phyloP scores from a whole-genome alignment of 2,888 invertebrate genomes.

The Ceriagrion tenellum region DNA sequence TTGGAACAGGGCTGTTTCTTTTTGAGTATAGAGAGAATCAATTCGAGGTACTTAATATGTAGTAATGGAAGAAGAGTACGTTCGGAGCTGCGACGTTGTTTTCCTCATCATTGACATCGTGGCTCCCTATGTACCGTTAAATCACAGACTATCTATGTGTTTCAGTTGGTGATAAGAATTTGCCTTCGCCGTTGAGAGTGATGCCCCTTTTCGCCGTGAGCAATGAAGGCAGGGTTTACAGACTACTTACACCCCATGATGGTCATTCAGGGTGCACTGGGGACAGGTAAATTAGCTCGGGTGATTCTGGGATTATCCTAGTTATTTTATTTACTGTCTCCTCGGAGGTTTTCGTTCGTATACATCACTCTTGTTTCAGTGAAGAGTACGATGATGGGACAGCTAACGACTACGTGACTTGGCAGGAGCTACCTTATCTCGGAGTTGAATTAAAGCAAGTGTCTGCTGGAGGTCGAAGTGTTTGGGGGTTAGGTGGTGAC shows the following conservation, averaged over 20 bases:
- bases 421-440: slow-evolving; percentile 92
- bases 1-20: too few relatives aligned
- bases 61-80: too few relatives aligned
- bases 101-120: too few relatives aligned
- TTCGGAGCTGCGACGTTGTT: too few relatives aligned
- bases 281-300: not conserved
- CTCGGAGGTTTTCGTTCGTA: not conserved
- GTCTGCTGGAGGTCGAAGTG: slow-evolving; percentile 89
- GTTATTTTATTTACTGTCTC: not conserved
- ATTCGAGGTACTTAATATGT: too few relatives aligned
- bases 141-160: too few relatives aligned
- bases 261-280: slow-evolving; percentile 22
- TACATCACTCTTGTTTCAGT: not conserved
- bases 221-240: slow-evolving; percentile 93
- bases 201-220: slow-evolving; percentile 90
- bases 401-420: slow-evolving; percentile 81
- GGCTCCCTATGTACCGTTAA: too few relatives aligned
- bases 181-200: slow-evolving; percentile 76
- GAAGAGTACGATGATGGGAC: not conserved
- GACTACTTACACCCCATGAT: slow-evolving; percentile 80
- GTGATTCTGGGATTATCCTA: not conserved
- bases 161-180: too few relatives aligned
- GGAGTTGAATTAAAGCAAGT: slow-evolving; percentile 94
- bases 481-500: slow-evolving; percentile 97
- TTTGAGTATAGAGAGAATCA: too few relatives aligned